Evolutionary conservation across 2,113 vertebrate genomes (phyloP).

Genomic region (Castor canadensis): DNA sequence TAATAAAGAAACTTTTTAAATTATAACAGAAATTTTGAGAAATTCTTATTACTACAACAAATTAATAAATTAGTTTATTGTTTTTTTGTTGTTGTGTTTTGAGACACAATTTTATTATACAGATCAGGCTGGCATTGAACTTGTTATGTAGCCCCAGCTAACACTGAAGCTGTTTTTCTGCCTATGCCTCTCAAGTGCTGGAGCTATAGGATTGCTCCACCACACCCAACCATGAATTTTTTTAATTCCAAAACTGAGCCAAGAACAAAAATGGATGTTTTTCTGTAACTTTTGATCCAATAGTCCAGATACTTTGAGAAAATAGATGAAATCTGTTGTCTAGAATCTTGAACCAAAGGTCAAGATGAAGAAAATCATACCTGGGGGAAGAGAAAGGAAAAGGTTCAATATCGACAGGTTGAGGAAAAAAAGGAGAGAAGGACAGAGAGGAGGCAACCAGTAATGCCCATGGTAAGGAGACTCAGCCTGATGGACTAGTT

Average conservation of each 20-base stretch:
- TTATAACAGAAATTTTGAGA: background rate
- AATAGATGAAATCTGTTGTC: background rate
- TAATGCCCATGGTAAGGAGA: fast-evolving
- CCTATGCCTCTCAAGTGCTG: no score
- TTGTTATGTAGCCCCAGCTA: no score
- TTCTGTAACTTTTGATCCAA: background rate
- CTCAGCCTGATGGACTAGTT: no score
- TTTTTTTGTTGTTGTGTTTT: no score
- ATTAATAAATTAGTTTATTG: no score
- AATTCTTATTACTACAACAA: background rate
- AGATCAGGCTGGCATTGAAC: no score
- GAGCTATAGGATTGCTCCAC: no score
- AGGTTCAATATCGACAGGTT: background rate
- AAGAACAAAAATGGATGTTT: background rate
- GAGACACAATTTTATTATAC: no score
- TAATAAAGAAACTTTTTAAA: background rate
- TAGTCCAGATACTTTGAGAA: background rate
- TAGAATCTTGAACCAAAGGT: background rate
- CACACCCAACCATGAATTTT: background rate
- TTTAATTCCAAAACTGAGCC: background rate
- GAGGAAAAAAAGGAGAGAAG: background rate
- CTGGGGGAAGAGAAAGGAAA: background rate
- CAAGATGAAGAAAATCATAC: background rate
- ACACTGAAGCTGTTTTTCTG: no score
- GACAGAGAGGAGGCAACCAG: fast-evolving